Percentiles rank a stretch among this genome's conserved stretches.
phyloP scores from a whole-genome alignment of 2,888 invertebrate species.

The Teinopalpus imperialis region DNA sequence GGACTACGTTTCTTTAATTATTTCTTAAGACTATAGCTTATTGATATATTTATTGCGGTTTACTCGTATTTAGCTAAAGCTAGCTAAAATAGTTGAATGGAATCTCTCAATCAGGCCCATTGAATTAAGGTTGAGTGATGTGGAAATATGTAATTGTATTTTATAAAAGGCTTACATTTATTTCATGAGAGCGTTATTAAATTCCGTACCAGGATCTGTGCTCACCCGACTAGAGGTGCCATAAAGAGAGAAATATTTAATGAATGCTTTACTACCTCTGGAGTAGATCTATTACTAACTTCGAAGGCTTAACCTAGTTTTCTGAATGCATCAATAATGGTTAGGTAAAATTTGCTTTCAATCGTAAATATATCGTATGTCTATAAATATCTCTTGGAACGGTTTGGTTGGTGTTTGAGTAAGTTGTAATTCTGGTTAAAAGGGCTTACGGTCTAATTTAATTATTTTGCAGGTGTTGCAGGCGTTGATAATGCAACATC shows the following conservation, averaged over 20 bases:
- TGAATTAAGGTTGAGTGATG: no score
- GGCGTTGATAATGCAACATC: slow-evolving; percentile 29
- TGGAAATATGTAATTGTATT: no score
- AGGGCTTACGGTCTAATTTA: slow-evolving; percentile 30
- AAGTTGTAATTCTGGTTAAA: slow-evolving; percentile 10
- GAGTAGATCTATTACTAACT: background rate
- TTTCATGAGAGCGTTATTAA: slow-evolving; percentile 31
- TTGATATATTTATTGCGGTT: no score
- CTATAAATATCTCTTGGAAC: slow-evolving; percentile 1
- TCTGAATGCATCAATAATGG: background rate
- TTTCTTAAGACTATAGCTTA: no score
- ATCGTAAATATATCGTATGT: no score
- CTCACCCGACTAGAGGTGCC: slow-evolving; percentile 28
- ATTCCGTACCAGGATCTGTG: slow-evolving; percentile 40
- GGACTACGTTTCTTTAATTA: no score
- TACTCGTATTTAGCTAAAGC: no score
- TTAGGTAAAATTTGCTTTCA: background rate
- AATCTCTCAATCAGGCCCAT: no score
- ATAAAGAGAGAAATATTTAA: no score
- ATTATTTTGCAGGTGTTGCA: slow-evolving; percentile 34
- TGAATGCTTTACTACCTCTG: slow-evolving; percentile 25
- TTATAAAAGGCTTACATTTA: no score
- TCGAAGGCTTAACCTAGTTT: no score
- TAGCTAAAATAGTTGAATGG: no score
- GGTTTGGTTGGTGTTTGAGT: slow-evolving; percentile 1